Evolutionary conservation across 2,888 invertebrate genomes (phyloP).

Genomic region (Oligia latruncula): DNA sequence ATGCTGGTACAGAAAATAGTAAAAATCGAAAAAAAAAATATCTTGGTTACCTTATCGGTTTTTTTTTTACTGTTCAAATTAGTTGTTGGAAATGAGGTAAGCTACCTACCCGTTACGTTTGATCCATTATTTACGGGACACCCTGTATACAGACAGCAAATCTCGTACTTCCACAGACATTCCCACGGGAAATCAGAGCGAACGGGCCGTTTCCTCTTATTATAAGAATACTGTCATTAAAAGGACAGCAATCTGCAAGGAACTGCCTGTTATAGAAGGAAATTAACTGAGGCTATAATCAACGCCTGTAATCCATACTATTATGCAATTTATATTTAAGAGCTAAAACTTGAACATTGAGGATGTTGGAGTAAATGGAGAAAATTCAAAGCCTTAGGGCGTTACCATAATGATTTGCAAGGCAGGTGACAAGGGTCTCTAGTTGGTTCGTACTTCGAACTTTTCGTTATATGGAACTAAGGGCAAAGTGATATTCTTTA

Average conservation of each 20-base stretch:
- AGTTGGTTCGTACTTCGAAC: background rate
- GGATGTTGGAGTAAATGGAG: conserved; percentile 12
- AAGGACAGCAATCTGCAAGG: conserved; percentile 11
- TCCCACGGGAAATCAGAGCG: conserved; percentile 63
- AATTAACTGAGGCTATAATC: conserved; percentile 20
- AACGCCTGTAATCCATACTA: conserved; percentile 21
- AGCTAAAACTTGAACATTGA: background rate
- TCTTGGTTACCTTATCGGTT: too few relatives aligned
- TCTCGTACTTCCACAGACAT: conserved; percentile 27
- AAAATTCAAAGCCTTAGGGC: conserved; percentile 1
- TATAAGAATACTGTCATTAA: conserved; percentile 40
- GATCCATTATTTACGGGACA: too few relatives aligned
- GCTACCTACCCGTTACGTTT: too few relatives aligned
- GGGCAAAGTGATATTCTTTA: background rate
- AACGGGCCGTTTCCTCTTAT: conserved; percentile 46
- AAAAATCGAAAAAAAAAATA: too few relatives aligned
- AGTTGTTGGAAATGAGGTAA: too few relatives aligned
- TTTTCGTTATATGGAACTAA: background rate
- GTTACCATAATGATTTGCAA: background rate
- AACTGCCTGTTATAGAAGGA: conserved; percentile 2
- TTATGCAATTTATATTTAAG: conserved; percentile 28
- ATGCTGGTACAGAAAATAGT: too few relatives aligned
- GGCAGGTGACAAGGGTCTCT: background rate
- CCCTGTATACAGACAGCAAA: background rate
- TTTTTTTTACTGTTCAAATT: too few relatives aligned